phyloP scores from a whole-genome alignment of 2,113 vertebrate species.

The rabbit (Oryctolagus cuniculus) region DNA sequence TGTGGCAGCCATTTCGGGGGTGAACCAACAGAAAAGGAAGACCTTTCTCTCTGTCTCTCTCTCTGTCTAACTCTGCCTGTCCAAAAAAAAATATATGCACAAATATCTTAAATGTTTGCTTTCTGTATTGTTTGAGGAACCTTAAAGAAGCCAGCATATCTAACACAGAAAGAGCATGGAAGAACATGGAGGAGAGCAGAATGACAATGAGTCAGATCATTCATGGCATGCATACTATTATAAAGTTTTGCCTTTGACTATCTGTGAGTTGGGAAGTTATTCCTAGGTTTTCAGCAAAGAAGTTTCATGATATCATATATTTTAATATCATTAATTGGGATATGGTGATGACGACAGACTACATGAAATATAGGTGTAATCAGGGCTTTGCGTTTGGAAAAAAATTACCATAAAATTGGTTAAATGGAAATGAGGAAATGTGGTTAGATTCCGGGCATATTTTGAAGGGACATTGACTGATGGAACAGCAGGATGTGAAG shows the following conservation, averaged over 20 bases:
- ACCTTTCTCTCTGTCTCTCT: no score
- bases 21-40: no score
- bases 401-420: not conserved
- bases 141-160: not conserved
- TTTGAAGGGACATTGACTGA: not conserved
- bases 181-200: not conserved
- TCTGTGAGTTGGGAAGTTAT: not conserved
- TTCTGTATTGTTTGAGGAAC: not conserved
- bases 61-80: no score
- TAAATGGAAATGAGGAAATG: not conserved
- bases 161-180: not conserved
- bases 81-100: no score
- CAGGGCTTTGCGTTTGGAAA: not conserved
- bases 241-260: not conserved
- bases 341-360: not conserved
- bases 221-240: not conserved
- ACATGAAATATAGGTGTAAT: not conserved
- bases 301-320: not conserved
- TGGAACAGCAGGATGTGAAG: rapidly evolving
- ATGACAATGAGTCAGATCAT: not conserved
- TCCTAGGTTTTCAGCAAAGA: not conserved
- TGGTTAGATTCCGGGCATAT: not conserved
- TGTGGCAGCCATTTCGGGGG: no score
- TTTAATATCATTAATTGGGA: not conserved
- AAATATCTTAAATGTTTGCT: not conserved